Base-by-base conservation (phyloP, 92 coral and sea anemone species). In the Muricea muricata region DNA sequence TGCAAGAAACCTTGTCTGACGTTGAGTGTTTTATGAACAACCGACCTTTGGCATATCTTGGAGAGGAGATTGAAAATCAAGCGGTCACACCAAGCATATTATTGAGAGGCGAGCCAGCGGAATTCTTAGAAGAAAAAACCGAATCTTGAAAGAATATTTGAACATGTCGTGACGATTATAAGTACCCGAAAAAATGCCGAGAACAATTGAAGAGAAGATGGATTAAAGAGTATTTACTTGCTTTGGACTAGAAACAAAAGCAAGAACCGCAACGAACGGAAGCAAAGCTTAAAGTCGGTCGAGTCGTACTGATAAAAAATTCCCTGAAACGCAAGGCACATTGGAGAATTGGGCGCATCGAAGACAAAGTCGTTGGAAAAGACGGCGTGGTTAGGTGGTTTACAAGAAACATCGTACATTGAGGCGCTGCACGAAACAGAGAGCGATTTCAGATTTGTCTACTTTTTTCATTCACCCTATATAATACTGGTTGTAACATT, bases 71-170 rank as follows among this genome's bases (percentile, higher is more conserved):
- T 26, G 89, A 86, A 32, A 77, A 89, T 6, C 92, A 85, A 66
- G 90, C 88, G 26, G 73, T 91, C 9, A 88, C 94, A 11, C 94
- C 94, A 25, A 91, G 85, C 88, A 69, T 69, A 33, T 45, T 86
- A 85, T 26, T 90, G 20, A 67, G 88, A 63, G 85, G 75, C 37
- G 32, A 71, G 48, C 73, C 70, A 13, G 58, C 21, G 1, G 61
- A 74, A 13, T 20, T 45, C 4, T 13, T 89, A 25, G 89, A 89
- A 29, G 87, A 90, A 80, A 85, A 87, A 37, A 50, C 73, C 39
- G 89, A 87, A 78, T 47, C 20, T 45, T 86, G 23, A 67, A 45
- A 41, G 87, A 87, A 10, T 85, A 88, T 26, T 41, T 9, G 8
- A 57, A 83, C 5, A 37, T 90, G 26, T 29, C 83, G 32, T 83